These are phyloP conservation scores for Eolophus roseicapilla DNA, from an alignment of 2,113 vertebrate genomes.

Conservation along the genomic window DNA sequence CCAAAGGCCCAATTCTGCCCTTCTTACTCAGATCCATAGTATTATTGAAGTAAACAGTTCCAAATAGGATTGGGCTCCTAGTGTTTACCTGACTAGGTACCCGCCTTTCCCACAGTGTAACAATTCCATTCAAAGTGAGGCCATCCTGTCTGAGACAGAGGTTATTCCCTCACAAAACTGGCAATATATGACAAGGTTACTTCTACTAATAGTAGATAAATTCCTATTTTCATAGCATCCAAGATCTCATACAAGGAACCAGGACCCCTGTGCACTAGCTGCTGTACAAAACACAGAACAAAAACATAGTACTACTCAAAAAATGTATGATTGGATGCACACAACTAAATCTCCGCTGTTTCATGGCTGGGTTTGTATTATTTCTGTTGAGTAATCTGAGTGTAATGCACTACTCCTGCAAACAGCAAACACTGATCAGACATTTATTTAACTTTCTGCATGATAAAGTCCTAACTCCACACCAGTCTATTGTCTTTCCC, in stretches of 20 bases:
- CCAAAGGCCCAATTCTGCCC: background rate
- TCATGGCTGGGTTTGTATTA: background rate
- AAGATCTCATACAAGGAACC: background rate
- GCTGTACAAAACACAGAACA: background rate
- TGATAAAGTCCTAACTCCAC: background rate
- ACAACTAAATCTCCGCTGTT: background rate
- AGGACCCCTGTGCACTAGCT: background rate
- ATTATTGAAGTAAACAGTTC: background rate
- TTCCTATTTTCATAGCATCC: background rate
- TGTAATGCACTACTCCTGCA: background rate
- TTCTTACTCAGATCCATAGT: background rate
- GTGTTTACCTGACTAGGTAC: background rate
- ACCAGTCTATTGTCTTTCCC: background rate
- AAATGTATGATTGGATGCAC: background rate
- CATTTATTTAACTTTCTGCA: conserved; percentile 39
- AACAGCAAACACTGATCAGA: conserved; percentile 30
- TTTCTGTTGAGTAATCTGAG: conserved; percentile 2
- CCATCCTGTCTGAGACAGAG: background rate
- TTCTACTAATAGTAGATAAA: background rate
- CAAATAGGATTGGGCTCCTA: background rate
- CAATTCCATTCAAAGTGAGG: background rate
- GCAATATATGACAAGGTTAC: background rate
- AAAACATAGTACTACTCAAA: background rate
- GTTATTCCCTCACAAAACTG: background rate
- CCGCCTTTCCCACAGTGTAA: background rate